phyloP scores from a whole-genome alignment of 1,140 invertebrate species.

The Drosophila yakuba region DNA sequence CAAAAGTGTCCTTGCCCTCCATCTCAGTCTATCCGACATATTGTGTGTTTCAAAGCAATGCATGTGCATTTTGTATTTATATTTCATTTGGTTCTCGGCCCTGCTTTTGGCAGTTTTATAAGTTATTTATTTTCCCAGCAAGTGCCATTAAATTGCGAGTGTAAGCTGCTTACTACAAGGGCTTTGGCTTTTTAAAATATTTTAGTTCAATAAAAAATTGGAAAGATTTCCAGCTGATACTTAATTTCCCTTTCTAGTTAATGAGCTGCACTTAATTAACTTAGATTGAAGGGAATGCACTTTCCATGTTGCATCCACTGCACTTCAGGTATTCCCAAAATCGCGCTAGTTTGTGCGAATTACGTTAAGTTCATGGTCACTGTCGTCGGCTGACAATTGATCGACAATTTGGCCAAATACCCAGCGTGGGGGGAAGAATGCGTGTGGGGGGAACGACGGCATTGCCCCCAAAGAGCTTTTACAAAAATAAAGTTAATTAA shows the following conservation, averaged over 20 bases:
- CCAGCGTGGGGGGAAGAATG: not conserved
- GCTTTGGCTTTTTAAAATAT: not conserved
- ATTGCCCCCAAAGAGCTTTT: conserved; percentile 39
- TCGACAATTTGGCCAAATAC: conserved; percentile 72
- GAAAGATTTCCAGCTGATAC: too few relatives aligned
- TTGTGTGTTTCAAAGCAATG: not conserved
- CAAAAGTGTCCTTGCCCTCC: conserved; percentile 28
- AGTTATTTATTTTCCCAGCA: conserved; percentile 5
- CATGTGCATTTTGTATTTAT: conserved; percentile 7
- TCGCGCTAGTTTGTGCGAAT: conserved; percentile 28
- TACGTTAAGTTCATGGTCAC: conserved; percentile 65
- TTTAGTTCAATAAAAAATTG: not conserved
- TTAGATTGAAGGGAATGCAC: not conserved
- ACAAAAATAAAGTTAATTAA: conserved; percentile 79
- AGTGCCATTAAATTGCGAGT: not conserved
- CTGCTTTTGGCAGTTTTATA: conserved; percentile 10
- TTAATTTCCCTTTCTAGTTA: too few relatives aligned
- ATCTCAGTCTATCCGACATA: conserved; percentile 13
- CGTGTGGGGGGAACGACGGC: conserved; percentile 8
- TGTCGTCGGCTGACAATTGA: conserved; percentile 64
- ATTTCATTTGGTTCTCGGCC: conserved; percentile 6
- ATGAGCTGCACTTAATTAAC: conserved; percentile 12
- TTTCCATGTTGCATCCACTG: conserved; percentile 14
- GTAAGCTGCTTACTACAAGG: not conserved
- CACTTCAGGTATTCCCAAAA: conserved; percentile 10